These are phyloP conservation scores for Tenthredo notha DNA, from an alignment of 2,888 invertebrate species.

Conservation along the genomic window DNA sequence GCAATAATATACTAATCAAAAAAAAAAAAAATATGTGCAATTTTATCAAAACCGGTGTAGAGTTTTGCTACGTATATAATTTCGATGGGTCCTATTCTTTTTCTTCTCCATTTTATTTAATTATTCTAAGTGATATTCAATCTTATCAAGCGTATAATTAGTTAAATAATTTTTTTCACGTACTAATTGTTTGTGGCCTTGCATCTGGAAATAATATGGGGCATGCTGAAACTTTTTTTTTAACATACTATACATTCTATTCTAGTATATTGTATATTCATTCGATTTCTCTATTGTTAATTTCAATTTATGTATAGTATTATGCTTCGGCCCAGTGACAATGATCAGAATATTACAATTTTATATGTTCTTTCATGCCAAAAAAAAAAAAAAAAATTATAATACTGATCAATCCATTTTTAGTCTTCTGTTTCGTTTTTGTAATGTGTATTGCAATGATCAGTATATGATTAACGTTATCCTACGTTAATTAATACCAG, in stretches of 20 bases:
- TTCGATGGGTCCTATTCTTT: conserved; percentile 52
- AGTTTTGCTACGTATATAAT: conserved; percentile 53
- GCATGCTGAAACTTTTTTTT: neutral
- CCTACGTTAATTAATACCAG: neutral
- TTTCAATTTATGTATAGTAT: neutral
- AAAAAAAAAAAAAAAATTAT: neutral
- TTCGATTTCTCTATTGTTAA: conserved; percentile 10
- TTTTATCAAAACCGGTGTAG: conserved; percentile 58
- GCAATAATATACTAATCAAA: conserved; percentile 58
- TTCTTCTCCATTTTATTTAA: conserved; percentile 16
- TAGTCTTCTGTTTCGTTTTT: neutral
- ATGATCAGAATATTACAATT: conserved; percentile 10
- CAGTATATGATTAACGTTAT: neutral
- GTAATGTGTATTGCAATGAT: neutral
- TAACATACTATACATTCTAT: neutral
- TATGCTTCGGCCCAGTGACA: neutral
- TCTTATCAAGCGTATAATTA: conserved; percentile 1
- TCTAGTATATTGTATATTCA: neutral
- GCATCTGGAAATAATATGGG: conserved; percentile 22
- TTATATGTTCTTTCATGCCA: neutral
- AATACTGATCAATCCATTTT: neutral
- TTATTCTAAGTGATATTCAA: conserved; percentile 29
- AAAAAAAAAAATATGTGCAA: conserved; percentile 57
- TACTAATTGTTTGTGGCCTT: conserved; percentile 10
- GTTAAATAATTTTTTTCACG: conserved; percentile 11